phyloP scores from a whole-genome alignment of 2,888 invertebrate species.

The Drosophila mayaguana region DNA sequence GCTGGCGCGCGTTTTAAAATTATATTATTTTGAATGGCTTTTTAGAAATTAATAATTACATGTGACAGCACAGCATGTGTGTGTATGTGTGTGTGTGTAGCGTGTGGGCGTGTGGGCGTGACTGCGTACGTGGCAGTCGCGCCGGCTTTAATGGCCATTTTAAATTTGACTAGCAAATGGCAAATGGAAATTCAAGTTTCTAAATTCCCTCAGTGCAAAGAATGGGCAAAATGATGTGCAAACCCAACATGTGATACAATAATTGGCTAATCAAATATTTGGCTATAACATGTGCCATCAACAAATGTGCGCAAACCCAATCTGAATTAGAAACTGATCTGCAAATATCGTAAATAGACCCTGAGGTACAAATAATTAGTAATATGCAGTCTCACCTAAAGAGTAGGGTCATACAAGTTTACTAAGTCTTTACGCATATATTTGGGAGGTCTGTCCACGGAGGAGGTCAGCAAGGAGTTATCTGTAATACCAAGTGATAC shows the following conservation, averaged over 20 bases:
- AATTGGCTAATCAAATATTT: slow-evolving; percentile 3
- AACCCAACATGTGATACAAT: neutral
- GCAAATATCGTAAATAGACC: neutral
- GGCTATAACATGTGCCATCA: neutral
- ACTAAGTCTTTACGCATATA: too few species aligned
- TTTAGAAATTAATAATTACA: slow-evolving; percentile 81
- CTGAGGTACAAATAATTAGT: too few species aligned
- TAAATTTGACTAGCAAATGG: slow-evolving; percentile 38
- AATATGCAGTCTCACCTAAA: neutral
- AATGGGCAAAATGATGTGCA: neutral
- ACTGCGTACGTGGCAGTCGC: slow-evolving; percentile 62
- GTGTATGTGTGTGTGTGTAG: slow-evolving; percentile 7
- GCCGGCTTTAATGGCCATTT: slow-evolving; percentile 58
- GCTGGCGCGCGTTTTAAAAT: slow-evolving; percentile 66
- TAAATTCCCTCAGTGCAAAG: neutral
- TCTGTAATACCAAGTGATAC: too few species aligned
- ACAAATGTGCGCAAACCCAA: neutral
- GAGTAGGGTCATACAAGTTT: neutral
- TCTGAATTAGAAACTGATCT: neutral
- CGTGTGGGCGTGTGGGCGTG: slow-evolving; percentile 10
- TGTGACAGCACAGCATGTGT: slow-evolving; percentile 55
- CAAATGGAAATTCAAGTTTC: slow-evolving; percentile 29
- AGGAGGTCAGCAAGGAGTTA: too few species aligned
- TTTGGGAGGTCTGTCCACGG: too few species aligned
- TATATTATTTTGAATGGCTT: slow-evolving; percentile 82